Base-by-base conservation (phyloP, 2,113 vertebrate genomes). In the Eulacestoma nigropectus region DNA sequence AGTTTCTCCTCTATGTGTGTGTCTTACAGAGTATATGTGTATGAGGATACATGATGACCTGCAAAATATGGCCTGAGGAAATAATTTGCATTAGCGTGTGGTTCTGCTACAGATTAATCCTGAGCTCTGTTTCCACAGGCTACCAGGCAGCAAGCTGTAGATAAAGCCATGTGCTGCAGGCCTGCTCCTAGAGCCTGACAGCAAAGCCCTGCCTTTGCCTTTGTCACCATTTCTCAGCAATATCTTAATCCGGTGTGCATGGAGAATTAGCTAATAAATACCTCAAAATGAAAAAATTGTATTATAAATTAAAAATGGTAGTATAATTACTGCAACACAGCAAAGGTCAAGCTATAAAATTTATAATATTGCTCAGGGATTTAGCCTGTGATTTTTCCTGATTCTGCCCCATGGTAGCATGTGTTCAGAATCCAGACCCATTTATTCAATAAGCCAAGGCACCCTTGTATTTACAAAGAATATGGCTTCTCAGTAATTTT, bases 61-160 rank as follows among this genome's bases (percentile, higher is more conserved):
- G 46, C 14, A 8, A 63, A 83, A n/a, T 13, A 53, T 17, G 9
- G 32, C 33, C 41, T 2, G 2, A 64, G 57, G 47, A 86, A 78
- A 35, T 39, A 74, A 83, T 60, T 82, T 87, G 41, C 20, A 35
- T 56, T 22, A 29, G 10, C 0, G 0, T 53, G 23, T 0, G 0
- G 30, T 42, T 81, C 92, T 79, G 60, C 52, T 52, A 29, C 22
- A 69, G 44, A 89, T 57, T 57, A 84, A 50, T 63, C 49, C 33
- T 25, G 21, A 72, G 4, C 2, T 15, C 18, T 56, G 10, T 62
- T 69, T 78, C 78, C 44, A n/a, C 27, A 50, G 56, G 23, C 21
- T 80, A 4, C 59, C 0, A 0, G 42, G 32, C 50, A 82, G 57
- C 52, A 68, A 78, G n/a, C 33, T 9, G 11, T 26, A 30, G 39